Percentiles rank a stretch among this genome's conserved stretches.
Evolutionary conservation across 1,140 invertebrate genomes (phyloP).

Genomic region (Drosophila nannoptera): DNA sequence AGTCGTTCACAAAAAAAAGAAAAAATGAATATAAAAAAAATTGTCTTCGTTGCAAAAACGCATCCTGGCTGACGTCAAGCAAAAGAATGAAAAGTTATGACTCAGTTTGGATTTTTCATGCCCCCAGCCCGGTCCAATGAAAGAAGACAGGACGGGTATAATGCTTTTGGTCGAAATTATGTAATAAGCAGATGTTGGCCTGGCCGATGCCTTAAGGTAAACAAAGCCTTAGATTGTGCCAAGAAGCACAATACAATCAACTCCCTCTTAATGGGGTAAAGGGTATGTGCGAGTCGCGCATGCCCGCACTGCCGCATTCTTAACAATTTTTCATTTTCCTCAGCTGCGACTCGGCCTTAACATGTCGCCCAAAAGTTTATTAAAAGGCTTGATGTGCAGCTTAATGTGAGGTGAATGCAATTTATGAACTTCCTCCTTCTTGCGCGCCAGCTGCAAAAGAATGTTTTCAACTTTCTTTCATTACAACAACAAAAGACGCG

Average conservation of each 20-base stretch:
- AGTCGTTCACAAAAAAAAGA: slow-evolving; percentile 33
- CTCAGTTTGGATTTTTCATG: slow-evolving; percentile 19
- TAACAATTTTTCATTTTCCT: slow-evolving; percentile 18
- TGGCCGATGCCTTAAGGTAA: too few relatives aligned
- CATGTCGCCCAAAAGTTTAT: slow-evolving; percentile 46
- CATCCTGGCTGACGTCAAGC: slow-evolving; percentile 56
- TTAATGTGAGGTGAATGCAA: slow-evolving; percentile 53
- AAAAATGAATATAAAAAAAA: slow-evolving; percentile 20
- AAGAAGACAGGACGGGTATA: too few relatives aligned
- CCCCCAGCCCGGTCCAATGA: too few relatives aligned
- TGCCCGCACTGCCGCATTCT: slow-evolving; percentile 3
- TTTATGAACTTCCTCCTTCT: slow-evolving; percentile 33
- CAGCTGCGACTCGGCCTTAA: slow-evolving; percentile 30
- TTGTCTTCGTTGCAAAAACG: slow-evolving; percentile 64
- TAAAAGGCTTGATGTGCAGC: slow-evolving; percentile 44
- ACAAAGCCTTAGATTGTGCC: too few relatives aligned
- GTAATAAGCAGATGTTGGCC: too few relatives aligned
- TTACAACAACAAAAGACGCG: too few relatives aligned
- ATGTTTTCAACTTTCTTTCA: too few relatives aligned
- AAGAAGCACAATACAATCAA: too few relatives aligned
- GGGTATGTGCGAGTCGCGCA: too few relatives aligned
- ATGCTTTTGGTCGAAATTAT: too few relatives aligned
- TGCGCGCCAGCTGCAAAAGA: not conserved
- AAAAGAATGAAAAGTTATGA: slow-evolving; percentile 65
- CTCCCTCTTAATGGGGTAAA: too few relatives aligned